Conservation (phyloP, 2,797 vertebrate genomes). For the Champsocephalus esox region DNA sequence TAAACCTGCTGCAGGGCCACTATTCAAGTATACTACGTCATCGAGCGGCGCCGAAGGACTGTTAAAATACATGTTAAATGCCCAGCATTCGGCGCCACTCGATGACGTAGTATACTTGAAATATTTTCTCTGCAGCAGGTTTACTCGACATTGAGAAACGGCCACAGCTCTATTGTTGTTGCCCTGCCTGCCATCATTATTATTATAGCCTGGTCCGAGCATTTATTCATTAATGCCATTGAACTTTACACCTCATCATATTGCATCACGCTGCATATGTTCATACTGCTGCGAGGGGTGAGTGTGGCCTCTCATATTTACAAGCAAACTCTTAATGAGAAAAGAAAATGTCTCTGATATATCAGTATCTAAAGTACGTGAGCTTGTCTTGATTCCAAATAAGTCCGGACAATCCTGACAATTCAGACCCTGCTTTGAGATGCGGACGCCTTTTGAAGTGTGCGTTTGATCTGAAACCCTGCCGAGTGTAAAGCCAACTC, state of each 20-base stretch:
- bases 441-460: conserved; percentile 60
- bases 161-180: background rate
- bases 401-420: conserved; percentile 35
- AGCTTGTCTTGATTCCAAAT: conserved; percentile 36
- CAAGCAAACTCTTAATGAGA: conserved; percentile 12
- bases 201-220: background rate
- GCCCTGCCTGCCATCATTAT: background rate
- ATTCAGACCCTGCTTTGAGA: conserved; percentile 36
- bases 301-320: background rate
- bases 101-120: no score
- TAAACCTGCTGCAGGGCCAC: no score
- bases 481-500: conserved; percentile 30
- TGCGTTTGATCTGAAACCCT: conserved; percentile 58
- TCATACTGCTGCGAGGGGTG: background rate
- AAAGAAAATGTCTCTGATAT: conserved; percentile 17
- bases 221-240: conserved; percentile 12
- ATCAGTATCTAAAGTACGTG: conserved; percentile 1
- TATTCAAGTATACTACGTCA: no score
- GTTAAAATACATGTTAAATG: no score
- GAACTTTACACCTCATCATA: background rate
- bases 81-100: no score
- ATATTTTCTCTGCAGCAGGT: no score
- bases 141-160: no score
- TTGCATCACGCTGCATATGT: background rate
- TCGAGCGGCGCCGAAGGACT: no score